Base-by-base conservation (phyloP, 1,140 invertebrate genomes). In the Berghia stephanieae region DNA sequence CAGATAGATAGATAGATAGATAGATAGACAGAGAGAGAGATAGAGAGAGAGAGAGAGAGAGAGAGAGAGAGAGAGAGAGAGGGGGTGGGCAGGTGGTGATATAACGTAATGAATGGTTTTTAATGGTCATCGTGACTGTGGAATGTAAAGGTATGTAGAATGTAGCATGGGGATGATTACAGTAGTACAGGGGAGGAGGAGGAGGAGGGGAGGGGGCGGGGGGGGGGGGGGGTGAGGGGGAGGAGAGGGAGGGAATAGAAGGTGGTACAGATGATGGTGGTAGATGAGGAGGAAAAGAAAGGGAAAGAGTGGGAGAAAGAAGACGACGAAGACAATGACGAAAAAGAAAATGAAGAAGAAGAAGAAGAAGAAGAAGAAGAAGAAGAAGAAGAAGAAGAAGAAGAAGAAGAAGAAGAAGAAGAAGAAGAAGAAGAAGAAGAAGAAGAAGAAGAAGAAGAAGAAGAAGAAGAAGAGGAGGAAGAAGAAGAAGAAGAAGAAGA, bases 341-440 rank as follows among this genome's bases (percentile, higher is more conserved):
- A 60, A 34, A 60, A 34, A 60, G 55, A 60, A 34, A 60, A 34
- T 1, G 57, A 1, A 34, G 1, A 34, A 1, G 57, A 1, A 34
- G 36, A 34, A 60, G 57, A 34, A 1, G 21, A 6, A n/a, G 6
- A n/a, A 21, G 57, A 21, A 21, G 36, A n/a, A 60, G 57, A 60
- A n/a, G 21, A 0, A 60, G 21, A 60, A n/a, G 0, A 6, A 2
- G 57, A 60, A n/a, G 21, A n/a, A 60, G 57, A 34, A 6, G 36
- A 1, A 2, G 8, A 60, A 1, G n/a, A 0, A 60, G 57, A 60
- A 6, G 4, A 24, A 52, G 69, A 49, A 38, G 42, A 38, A 71
- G 69, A 71, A 31, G 42, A 38, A 71, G 40, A 38, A 31, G 24
- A 38, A 73, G 1, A 75, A n/a, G 13, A 18, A 71, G 71, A 73